Conservation (phyloP, 2,888 invertebrate species). For the Sarcophaga caerulescens region DNA sequence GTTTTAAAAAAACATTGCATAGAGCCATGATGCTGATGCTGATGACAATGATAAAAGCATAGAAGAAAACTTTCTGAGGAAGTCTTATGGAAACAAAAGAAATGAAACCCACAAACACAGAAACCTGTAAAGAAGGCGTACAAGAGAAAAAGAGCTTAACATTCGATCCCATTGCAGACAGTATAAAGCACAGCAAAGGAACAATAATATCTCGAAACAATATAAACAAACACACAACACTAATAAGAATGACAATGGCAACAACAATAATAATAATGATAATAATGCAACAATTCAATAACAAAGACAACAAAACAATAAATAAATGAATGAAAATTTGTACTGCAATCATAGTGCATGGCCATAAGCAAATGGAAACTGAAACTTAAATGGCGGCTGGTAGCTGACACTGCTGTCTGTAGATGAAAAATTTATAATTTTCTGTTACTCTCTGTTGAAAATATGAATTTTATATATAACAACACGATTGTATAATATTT, state of each 20-base stretch:
- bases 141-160: background rate
- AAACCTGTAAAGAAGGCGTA: slow-evolving; percentile 13
- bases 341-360: background rate
- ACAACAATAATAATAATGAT: slow-evolving; percentile 15
- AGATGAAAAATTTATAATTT: background rate
- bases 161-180: background rate
- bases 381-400: background rate
- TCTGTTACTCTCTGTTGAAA: too few relatives aligned
- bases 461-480: too few relatives aligned
- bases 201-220: background rate
- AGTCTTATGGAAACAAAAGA: slow-evolving; percentile 43
- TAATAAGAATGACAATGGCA: slow-evolving; percentile 16
- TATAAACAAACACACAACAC: background rate
- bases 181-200: background rate
- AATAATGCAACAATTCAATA: background rate
- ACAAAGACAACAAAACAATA: background rate
- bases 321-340: background rate
- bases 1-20: slow-evolving; percentile 22
- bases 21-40: slow-evolving; percentile 8
- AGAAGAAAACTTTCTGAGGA: slow-evolving; percentile 57
- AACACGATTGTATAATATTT: too few relatives aligned
- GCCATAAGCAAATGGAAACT: background rate
- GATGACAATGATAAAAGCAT: slow-evolving; percentile 59
- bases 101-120: slow-evolving; percentile 17
- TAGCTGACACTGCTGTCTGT: background rate